These are phyloP conservation scores for Mimachlamys varia DNA, from an alignment of 2,888 invertebrate species.

Conservation along the genomic window DNA sequence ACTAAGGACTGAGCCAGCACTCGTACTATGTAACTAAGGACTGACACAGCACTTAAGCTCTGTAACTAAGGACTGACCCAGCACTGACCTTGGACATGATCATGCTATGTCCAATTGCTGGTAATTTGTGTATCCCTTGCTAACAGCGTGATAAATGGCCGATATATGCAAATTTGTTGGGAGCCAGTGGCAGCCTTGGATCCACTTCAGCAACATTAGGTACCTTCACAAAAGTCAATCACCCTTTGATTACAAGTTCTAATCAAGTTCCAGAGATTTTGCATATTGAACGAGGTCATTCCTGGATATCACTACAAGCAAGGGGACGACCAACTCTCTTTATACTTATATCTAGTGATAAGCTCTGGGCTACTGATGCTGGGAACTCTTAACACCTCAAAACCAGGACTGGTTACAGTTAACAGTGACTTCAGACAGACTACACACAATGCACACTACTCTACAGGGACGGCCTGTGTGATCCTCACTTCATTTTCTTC, in stretches of 20 bases:
- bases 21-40: too few relatives aligned
- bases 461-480: not conserved
- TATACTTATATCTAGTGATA: too few relatives aligned
- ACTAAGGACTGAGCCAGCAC: too few relatives aligned
- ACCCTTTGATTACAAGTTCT: not conserved
- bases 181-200: not conserved
- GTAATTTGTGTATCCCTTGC: not conserved
- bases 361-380: not conserved
- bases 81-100: not conserved
- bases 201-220: not conserved
- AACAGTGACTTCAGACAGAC: not conserved
- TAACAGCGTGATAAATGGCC: not conserved
- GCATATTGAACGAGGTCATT: conserved; percentile 25
- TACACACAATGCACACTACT: not conserved
- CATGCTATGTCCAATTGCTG: not conserved
- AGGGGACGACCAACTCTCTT: not conserved
- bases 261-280: not conserved
- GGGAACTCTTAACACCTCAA: not conserved
- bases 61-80: not conserved
- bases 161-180: not conserved
- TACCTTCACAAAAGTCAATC: not conserved
- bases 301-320: not conserved
- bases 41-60: too few relatives aligned
- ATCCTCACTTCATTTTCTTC: not conserved
- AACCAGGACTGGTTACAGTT: not conserved